These are phyloP conservation scores for Periparus ater DNA, from an alignment of 2,797 vertebrate genomes.

Conservation along the genomic window DNA sequence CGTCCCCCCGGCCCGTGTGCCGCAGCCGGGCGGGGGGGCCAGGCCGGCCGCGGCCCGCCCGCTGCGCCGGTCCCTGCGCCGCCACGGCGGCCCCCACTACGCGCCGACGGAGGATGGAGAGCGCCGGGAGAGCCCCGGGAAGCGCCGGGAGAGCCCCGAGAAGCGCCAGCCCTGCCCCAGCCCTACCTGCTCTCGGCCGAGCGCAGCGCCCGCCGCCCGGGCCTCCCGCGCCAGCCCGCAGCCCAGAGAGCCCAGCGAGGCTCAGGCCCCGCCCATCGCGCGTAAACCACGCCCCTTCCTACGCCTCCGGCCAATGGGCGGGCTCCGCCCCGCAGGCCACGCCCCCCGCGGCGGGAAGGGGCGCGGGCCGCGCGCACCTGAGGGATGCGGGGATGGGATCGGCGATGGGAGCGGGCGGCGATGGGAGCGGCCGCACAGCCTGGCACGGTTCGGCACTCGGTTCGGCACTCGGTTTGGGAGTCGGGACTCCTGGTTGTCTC, in stretches of 20 bases:
- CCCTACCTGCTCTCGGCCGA: background rate
- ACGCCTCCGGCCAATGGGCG: background rate
- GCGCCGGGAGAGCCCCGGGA: too few relatives aligned
- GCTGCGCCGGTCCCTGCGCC: background rate
- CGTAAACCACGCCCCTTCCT: accelerated
- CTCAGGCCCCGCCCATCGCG: background rate
- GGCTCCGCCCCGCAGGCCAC: accelerated
- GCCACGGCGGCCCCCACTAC: background rate
- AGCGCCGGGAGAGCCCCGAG: background rate
- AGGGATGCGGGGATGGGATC: background rate
- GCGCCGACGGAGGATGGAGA: too few relatives aligned
- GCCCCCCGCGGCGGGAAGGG: background rate
- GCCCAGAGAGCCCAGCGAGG: background rate
- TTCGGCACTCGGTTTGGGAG: background rate
- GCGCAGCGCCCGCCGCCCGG: background rate
- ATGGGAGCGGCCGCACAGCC: too few relatives aligned
- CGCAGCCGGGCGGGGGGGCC: background rate
- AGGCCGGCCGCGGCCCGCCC: background rate
- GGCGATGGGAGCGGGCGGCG: too few relatives aligned
- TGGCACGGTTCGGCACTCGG: background rate
- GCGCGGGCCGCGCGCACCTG: too few relatives aligned
- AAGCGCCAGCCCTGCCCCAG: background rate
- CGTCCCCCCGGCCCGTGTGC: background rate
- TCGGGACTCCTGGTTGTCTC: too few relatives aligned
- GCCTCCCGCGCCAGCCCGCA: background rate